phyloP scores from a whole-genome alignment of 2,797 vertebrate genomes.

The Dryobates pubescens region DNA sequence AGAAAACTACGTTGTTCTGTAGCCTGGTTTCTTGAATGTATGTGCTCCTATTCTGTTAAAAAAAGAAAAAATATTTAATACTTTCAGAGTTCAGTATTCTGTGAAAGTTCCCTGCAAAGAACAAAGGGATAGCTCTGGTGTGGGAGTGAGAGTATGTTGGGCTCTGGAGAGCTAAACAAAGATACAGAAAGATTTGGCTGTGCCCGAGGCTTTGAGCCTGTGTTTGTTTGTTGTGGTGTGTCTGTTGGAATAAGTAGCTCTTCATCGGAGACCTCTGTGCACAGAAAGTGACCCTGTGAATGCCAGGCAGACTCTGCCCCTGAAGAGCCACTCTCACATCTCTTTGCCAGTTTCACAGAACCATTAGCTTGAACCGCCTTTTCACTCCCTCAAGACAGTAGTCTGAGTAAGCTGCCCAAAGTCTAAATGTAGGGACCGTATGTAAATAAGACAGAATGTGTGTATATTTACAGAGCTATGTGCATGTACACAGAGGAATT shows the following conservation, averaged over 20 bases:
- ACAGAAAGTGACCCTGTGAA: slow-evolving; percentile 3
- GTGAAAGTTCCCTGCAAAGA: neutral
- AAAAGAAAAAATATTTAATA: neutral
- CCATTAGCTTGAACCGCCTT: neutral
- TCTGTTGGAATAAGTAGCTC: slow-evolving; percentile 8
- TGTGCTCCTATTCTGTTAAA: neutral
- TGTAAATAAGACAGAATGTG: neutral
- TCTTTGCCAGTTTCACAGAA: slow-evolving; percentile 1
- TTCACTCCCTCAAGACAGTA: neutral
- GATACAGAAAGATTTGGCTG: slow-evolving; percentile 4
- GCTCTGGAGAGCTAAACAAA: slow-evolving; percentile 15
- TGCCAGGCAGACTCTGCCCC: neutral
- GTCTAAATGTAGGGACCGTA: neutral
- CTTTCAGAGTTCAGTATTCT: neutral
- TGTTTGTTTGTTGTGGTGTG: slow-evolving; percentile 31
- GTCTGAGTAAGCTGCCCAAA: neutral
- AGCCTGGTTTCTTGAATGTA: neutral
- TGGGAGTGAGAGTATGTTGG: neutral
- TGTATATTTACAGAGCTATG: neutral
- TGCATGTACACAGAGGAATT: neutral
- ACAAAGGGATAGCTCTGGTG: neutral
- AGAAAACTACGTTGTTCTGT: neutral
- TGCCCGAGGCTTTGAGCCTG: neutral
- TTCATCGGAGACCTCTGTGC: neutral
- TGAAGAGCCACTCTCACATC: neutral